phyloP scores from a whole-genome alignment of 2,113 vertebrate species.

The Peromyscus maniculatus region DNA sequence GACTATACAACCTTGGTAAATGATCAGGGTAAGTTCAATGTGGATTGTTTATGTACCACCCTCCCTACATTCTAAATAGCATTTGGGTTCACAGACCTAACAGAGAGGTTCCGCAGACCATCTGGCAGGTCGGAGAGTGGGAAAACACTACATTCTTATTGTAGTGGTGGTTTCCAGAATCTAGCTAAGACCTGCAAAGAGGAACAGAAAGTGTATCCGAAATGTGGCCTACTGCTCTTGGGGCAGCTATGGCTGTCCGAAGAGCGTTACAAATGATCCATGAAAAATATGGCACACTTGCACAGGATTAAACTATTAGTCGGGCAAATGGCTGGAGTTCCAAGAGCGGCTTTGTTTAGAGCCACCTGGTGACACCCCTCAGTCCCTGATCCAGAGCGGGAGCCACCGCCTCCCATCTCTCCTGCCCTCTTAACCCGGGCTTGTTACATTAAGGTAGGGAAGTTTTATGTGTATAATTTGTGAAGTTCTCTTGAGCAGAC shows the following conservation, averaged over 20 bases:
- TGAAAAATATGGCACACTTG: constrained; percentile 60
- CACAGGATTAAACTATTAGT: constrained; percentile 47
- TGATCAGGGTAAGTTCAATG: background rate
- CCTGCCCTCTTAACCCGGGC: constrained; percentile 67
- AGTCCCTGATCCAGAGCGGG: background rate
- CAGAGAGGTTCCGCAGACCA: background rate
- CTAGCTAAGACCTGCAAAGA: background rate
- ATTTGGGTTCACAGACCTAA: background rate
- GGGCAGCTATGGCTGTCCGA: background rate
- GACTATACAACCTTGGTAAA: background rate
- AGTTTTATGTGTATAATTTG: constrained; percentile 84
- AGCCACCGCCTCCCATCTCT: constrained; percentile 4
- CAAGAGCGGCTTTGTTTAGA: constrained; percentile 44
- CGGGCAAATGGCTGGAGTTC: constrained; percentile 25
- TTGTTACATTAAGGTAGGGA: constrained; percentile 75
- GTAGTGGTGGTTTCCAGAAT: background rate
- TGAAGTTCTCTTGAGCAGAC: constrained; percentile 83
- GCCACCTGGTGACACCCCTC: background rate
- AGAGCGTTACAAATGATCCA: constrained; percentile 28
- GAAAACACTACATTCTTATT: background rate
- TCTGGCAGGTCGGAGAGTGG: background rate
- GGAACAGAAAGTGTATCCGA: background rate
- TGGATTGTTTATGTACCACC: background rate
- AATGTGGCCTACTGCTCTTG: background rate
- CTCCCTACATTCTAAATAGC: background rate